phyloP scores from a whole-genome alignment of 2,113 vertebrate species.

The Thunnus maccoyii region DNA sequence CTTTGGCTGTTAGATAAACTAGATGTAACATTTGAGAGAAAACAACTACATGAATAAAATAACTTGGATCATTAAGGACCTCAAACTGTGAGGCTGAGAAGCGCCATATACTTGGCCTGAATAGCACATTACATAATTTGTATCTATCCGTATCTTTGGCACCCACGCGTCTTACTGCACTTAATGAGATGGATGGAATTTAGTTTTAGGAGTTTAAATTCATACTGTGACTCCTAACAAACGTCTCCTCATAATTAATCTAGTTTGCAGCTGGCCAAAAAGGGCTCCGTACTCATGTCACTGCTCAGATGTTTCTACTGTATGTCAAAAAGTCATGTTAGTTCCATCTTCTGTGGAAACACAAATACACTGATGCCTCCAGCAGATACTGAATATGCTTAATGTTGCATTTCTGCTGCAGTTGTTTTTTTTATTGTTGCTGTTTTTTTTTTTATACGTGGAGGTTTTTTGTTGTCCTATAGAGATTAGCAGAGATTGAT shows the following conservation, averaged over 20 bases:
- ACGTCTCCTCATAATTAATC: slow-evolving; percentile 17
- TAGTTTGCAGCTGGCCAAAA: slow-evolving; percentile 24
- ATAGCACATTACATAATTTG: background rate
- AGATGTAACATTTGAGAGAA: slow-evolving; percentile 1
- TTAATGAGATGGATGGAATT: slow-evolving; percentile 24
- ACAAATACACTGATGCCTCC: background rate
- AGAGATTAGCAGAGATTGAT: slow-evolving; percentile 13
- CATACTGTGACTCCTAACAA: slow-evolving; percentile 3
- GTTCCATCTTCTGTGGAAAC: background rate
- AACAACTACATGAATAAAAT: slow-evolving; percentile 15
- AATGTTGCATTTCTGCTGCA: slow-evolving; percentile 40
- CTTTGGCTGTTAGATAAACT: background rate
- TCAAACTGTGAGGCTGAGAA: slow-evolving; percentile 11
- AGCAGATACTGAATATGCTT: slow-evolving; percentile 49
- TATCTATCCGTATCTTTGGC: slow-evolving; percentile 9
- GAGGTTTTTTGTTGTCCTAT: background rate
- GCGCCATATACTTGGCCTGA: slow-evolving; percentile 8
- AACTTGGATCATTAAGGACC: slow-evolving; percentile 5
- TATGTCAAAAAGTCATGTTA: slow-evolving; percentile 17
- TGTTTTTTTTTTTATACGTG: slow-evolving; percentile 11
- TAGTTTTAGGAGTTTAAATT: slow-evolving; percentile 20
- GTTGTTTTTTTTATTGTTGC: slow-evolving; percentile 50
- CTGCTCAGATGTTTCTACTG: slow-evolving; percentile 1
- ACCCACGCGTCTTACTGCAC: background rate
- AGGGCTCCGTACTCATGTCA: background rate